phyloP scores from a whole-genome alignment of 2,797 vertebrate genomes.

The Avahi laniger region DNA sequence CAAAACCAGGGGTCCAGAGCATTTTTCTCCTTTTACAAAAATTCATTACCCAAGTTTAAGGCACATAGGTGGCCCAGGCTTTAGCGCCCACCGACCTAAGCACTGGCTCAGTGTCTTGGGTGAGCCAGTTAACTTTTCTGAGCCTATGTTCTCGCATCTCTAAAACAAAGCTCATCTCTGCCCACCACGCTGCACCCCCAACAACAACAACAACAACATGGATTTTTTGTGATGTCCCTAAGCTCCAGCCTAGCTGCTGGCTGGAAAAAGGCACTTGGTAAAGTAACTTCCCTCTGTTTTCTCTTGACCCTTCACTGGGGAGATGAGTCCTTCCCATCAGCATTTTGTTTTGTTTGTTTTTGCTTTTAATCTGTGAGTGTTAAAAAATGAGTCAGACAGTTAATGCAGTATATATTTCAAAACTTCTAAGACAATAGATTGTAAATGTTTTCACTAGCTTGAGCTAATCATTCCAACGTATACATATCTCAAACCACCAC shows the following conservation, averaged over 20 bases:
- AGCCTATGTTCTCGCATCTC: background rate
- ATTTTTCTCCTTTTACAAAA: background rate
- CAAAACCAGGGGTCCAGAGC: background rate
- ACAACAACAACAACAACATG: background rate
- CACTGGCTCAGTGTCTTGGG: background rate
- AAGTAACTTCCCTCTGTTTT: background rate
- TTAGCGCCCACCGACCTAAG: background rate
- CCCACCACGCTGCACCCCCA: too few relatives aligned
- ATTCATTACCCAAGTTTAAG: background rate
- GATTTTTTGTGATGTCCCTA: background rate
- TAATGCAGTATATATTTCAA: background rate
- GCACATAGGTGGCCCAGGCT: fast-evolving
- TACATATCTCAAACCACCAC: background rate
- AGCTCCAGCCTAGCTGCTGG: too few relatives aligned
- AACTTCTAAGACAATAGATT: background rate
- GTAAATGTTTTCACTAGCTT: background rate
- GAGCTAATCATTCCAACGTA: background rate
- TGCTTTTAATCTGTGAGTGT: background rate
- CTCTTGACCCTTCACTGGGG: background rate
- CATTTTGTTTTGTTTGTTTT: background rate
- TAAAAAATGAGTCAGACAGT: background rate
- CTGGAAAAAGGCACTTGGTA: background rate
- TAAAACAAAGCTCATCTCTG: background rate
- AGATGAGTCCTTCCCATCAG: background rate
- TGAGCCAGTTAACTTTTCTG: background rate